Evolutionary conservation across 2,888 invertebrate species (phyloP), one percentile per base, ranked within the genome.

Genomic region (Cynaeus angustus): DNA sequence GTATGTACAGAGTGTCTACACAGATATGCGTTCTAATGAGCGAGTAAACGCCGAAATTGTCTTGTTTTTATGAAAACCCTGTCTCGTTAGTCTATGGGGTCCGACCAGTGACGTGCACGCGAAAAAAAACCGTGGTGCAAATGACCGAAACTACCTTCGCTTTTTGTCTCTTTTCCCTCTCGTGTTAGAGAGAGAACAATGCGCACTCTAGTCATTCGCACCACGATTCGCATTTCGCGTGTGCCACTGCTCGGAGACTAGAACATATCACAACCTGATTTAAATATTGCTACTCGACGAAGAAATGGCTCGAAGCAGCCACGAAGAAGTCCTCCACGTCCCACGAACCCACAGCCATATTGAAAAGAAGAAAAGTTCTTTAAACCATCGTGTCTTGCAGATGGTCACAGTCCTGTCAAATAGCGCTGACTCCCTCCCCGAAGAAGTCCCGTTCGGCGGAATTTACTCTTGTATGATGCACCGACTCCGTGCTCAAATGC

Each of bases 401-500:
- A 72, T 82, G 76, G 72, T 82, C 82, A 72, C 79, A 79, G 73
- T 83, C 82, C 75, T 83, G 84, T 84, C 84, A 85, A 81, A 85
- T 84, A 71, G 82, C 83, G 75, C 80, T 83, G 52, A 82, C 78
- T 64, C 83, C 83, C 41, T 83, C 83, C 3, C 81, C 82, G 48
- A 83, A 72, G 12, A 83, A 78, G 68, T 85, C 84, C 71, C 81
- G 83, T 70, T 85, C 85, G n/a, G 83, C 77, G n/a, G 85, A 85
- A 73, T 86, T 91, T 71, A 91, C 89, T 26, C 90, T 83, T 0
- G 90, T 86, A 9, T 91, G 91, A 52, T 89, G 85, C 0, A 90
- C 89, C 3, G 90, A 90, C 68, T 92, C 92, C 1, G 91, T 91
- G 71, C 91, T 91, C 12, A 91, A 88, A 73, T 89, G 89, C 0